A percentile compares a stretch with the other conserved stretches of the same genome.
Conservation (phyloP, 2,797 vertebrate species). For the Sebastes iracundus region DNA sequence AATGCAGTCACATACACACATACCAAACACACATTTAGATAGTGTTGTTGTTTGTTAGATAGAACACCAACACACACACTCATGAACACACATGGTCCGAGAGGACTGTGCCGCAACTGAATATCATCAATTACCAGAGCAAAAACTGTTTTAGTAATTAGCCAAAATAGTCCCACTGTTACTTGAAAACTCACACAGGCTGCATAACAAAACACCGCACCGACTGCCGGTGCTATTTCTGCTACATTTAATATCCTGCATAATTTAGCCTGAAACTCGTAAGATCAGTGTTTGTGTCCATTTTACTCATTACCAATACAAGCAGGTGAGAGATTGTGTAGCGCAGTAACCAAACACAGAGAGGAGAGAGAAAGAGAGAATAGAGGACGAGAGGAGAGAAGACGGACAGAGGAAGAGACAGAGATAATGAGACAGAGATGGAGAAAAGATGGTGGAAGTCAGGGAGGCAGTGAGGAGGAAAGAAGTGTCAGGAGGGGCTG, state of each 20-base stretch:
- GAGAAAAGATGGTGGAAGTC: slow-evolving; percentile 67
- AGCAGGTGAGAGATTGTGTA: slow-evolving; percentile 23
- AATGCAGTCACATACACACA: not conserved
- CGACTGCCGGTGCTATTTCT: not conserved
- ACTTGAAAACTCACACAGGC: not conserved
- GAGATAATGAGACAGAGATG: slow-evolving; percentile 70
- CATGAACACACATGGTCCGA: not conserved
- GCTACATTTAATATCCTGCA: slow-evolving; percentile 3
- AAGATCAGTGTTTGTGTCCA: not conserved
- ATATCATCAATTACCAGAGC: slow-evolving; percentile 7
- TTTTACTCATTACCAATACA: slow-evolving; percentile 1
- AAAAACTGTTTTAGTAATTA: slow-evolving; percentile 22
- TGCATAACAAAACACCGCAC: not conserved
- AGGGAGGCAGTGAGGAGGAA: slow-evolving; percentile 63
- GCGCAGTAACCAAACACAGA: not conserved
- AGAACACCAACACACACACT: not conserved
- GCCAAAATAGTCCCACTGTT: slow-evolving; percentile 4
- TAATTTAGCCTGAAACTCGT: not conserved
- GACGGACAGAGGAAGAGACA: slow-evolving; percentile 36
- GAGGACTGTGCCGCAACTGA: slow-evolving; percentile 12
- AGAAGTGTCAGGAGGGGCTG: slow-evolving; percentile 64
- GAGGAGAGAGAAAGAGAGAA: slow-evolving; percentile 14
- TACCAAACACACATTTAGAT: not conserved
- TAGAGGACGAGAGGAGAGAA: slow-evolving; percentile 14
- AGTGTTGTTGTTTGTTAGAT: not conserved